Conservation (phyloP, 2,113 vertebrate species). For the Labeo catla region DNA sequence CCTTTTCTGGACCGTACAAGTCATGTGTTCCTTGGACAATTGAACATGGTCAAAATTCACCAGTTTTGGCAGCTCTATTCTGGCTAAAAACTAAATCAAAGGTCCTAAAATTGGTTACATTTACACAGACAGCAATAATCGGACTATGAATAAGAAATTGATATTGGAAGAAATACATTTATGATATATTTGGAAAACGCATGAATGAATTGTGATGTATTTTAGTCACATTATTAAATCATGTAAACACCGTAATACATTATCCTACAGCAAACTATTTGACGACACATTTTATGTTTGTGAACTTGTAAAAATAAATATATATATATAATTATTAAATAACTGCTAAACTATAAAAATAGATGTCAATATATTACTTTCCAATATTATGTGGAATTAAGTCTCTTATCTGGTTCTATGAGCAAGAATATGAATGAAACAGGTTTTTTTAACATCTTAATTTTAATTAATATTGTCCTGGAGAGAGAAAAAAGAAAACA, state of each 20-base stretch:
- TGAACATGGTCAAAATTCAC: not conserved
- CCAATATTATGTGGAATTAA: not conserved
- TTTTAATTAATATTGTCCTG: not conserved
- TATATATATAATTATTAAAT: conserved; percentile 26
- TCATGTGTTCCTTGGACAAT: not conserved
- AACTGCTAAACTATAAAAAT: not conserved
- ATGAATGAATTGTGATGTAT: not conserved
- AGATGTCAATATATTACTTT: not conserved
- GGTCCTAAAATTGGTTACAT: not conserved
- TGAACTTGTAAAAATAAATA: conserved; percentile 30
- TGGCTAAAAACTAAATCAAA: not conserved
- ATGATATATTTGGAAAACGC: not conserved
- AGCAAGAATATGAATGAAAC: not conserved
- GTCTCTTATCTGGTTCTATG: not conserved
- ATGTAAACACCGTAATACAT: not conserved
- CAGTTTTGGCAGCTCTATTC: not conserved
- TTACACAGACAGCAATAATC: conserved; percentile 28
- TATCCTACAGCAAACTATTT: not conserved
- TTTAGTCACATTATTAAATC: not conserved
- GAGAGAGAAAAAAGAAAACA: not conserved
- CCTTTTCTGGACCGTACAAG: too few relatives aligned
- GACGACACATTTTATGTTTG: conserved; percentile 23
- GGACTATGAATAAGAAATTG: conserved; percentile 12
- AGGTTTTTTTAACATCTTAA: not conserved
- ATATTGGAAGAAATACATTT: not conserved